phyloP scores from a whole-genome alignment of 2,888 invertebrate species.

The Vesta saturnalis region DNA sequence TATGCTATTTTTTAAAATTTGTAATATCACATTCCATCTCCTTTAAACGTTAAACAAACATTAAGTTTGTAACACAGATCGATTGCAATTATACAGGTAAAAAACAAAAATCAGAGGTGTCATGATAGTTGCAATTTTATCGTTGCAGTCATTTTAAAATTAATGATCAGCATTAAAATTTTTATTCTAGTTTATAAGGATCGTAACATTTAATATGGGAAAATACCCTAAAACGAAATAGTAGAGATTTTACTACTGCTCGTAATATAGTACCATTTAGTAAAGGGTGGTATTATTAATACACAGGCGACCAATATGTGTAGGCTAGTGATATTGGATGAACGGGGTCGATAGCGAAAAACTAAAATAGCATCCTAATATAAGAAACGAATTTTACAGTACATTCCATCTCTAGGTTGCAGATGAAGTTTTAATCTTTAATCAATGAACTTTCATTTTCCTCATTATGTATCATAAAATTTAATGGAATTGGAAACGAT shows the following conservation, averaged over 20 bases:
- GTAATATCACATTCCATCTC: too few species aligned
- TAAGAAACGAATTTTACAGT: constrained; percentile 32
- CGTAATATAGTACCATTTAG: constrained; percentile 35
- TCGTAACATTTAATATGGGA: constrained; percentile 2
- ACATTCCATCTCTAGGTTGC: constrained; percentile 24
- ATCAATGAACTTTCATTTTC: background rate
- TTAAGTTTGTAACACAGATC: too few species aligned
- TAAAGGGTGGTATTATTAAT: constrained; percentile 32
- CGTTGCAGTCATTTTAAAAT: too few species aligned
- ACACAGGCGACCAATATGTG: constrained; percentile 32
- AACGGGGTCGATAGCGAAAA: constrained; percentile 21
- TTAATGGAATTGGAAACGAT: background rate
- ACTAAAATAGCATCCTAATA: constrained; percentile 23
- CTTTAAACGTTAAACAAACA: too few species aligned
- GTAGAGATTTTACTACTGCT: constrained; percentile 27
- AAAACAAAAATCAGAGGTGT: too few species aligned
- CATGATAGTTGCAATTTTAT: too few species aligned
- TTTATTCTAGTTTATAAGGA: background rate
- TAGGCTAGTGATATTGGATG: constrained; percentile 1
- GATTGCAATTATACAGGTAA: too few species aligned
- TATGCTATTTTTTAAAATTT: too few species aligned
- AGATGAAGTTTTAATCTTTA: constrained; percentile 8
- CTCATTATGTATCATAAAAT: constrained; percentile 2
- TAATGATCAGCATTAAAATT: constrained; percentile 1
- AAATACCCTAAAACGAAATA: constrained; percentile 25